Percentiles rank a stretch among this genome's conserved stretches.
Evolutionary conservation across 1,140 invertebrate species (phyloP).

Genomic region (Berghia stephanieae): DNA sequence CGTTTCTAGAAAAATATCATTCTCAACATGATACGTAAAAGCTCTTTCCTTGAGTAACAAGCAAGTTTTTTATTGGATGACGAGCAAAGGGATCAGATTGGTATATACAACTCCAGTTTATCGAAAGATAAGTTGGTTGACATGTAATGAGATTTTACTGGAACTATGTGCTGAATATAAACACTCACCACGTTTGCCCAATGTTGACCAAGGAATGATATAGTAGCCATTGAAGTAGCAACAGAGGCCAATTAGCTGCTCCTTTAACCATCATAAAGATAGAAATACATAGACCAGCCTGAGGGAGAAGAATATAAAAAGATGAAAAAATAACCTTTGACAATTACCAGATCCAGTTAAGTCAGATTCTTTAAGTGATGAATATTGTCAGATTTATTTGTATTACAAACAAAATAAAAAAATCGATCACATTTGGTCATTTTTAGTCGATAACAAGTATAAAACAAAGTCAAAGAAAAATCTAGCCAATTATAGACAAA

Average conservation of each 20-base stretch:
- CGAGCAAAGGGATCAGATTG: no score
- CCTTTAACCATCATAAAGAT: conserved; percentile 60
- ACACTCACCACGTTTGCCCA: conserved; percentile 63
- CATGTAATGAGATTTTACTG: no score
- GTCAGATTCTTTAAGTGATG: background rate
- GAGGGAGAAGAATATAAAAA: background rate
- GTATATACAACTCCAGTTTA: no score
- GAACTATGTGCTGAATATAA: no score
- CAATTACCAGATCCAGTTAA: background rate
- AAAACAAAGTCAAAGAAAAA: no score
- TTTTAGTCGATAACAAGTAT: background rate
- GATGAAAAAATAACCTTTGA: background rate
- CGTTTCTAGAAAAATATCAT: no score
- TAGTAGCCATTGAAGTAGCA: conserved; percentile 63
- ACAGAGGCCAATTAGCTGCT: conserved; percentile 64
- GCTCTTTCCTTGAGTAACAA: no score
- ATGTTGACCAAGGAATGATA: conserved; percentile 68
- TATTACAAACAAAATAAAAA: background rate
- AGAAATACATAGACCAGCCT: conserved; percentile 60
- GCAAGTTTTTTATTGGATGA: no score
- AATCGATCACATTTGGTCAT: background rate
- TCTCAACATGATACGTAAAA: no score
- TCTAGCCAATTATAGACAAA: no score
- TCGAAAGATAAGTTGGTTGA: no score
- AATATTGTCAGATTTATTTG: background rate